Conservation (phyloP, 2,113 vertebrate species). For the Mesembrinibis cayennensis region DNA sequence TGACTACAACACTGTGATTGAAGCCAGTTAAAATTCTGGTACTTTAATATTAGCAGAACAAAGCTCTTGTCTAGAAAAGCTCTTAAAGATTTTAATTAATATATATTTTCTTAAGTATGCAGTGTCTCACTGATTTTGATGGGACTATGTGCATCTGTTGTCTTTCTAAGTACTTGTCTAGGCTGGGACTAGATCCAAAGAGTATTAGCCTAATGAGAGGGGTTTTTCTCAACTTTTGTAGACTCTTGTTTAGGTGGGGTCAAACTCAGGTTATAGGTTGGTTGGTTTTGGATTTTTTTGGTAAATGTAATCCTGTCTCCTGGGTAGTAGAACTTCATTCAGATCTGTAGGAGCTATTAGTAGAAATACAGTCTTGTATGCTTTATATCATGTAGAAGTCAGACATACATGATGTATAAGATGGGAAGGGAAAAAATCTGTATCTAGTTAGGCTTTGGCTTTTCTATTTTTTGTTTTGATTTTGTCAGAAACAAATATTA, state of each 20-base stretch:
- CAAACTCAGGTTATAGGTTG: neutral
- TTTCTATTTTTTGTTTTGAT: neutral
- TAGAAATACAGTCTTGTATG: neutral
- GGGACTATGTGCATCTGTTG: neutral
- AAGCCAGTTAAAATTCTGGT: neutral
- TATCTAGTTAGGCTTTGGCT: neutral
- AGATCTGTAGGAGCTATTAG: neutral
- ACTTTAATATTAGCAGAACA: neutral
- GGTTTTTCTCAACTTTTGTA: neutral
- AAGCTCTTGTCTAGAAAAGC: neutral
- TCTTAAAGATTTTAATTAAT: neutral
- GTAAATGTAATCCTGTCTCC: neutral
- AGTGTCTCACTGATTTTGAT: neutral
- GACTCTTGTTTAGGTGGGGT: neutral
- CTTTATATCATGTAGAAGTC: neutral
- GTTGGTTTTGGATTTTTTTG: rapidly evolving
- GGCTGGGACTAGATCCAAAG: neutral
- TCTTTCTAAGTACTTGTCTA: neutral
- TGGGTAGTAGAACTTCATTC: neutral
- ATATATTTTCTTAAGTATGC: neutral
- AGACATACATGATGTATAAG: neutral
- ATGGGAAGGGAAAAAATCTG: neutral
- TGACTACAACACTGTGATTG: neutral
- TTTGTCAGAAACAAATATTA: neutral
- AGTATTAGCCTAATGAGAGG: neutral